Evolutionary conservation across 2,113 vertebrate species (phyloP), one percentile per base, ranked within the genome.

Genomic region (Phainopepla nitens): DNA sequence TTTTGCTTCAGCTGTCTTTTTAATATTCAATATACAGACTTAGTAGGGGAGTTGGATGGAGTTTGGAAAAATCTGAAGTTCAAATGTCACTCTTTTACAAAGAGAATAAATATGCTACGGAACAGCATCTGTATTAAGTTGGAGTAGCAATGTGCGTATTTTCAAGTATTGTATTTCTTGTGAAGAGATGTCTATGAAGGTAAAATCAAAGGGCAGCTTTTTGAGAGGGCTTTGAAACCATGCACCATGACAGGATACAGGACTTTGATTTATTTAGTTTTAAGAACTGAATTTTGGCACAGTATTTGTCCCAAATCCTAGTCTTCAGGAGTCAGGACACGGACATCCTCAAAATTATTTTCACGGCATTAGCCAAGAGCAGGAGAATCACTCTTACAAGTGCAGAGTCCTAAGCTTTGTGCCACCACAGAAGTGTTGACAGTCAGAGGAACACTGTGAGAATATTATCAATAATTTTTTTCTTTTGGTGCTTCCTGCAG

Each of bases 121-220:
- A 94, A 82, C 72, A 95, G 47, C 85, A 94, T 90, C 68, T 93
- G 75, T 88, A 66, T 93, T 54, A 91, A 85, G 47, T 78, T 80
- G 50, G 50, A 68, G 12, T 73, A 91, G 50, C 45, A 13, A 10
- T 33, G 7, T 57, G 25, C 41, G 11, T 88, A 45, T 93, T 94
- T 87, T 77, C 39, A 80, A 93, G 82, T 77, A 58, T 58, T 82
- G 28, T 71, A 23, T 91, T 87, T 94, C 49, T 85, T 7, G 1
- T 61, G 29, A 88, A 73, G 85, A 73, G 29, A 44, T 75, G 47
- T 54, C 27, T 60, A 0, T 36, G 54, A 66, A 36, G n/a, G 33
- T 65, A 78, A 64, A 92, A 73, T 86, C 72, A 51, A 70, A 68
- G 45, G 36, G 10, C 58, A 82, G 12, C 13, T 41, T 80, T 90